A percentile compares a stretch with the other conserved stretches of the same genome.
These are phyloP conservation scores for Tokudaia tokunoshimensis DNA, from an alignment of 2,797 vertebrate species.

Conservation along the genomic window DNA sequence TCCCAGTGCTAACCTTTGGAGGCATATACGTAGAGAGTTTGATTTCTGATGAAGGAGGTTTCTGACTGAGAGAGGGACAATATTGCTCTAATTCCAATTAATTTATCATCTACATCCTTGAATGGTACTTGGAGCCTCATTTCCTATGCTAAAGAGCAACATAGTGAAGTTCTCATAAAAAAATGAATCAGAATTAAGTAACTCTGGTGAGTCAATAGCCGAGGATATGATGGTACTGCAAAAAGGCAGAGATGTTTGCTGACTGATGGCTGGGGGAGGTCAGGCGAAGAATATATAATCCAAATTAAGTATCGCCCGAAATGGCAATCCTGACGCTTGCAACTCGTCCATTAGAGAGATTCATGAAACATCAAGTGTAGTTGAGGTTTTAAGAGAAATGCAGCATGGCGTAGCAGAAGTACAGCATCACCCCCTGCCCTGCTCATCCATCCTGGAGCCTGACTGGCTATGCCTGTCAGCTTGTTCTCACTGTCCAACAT, in stretches of 20 bases:
- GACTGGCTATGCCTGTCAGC: neutral
- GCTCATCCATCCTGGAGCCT: neutral
- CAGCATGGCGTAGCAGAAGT: fast-evolving
- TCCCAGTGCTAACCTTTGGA: neutral
- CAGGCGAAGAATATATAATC: neutral
- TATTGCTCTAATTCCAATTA: neutral
- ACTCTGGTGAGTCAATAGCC: conserved; percentile 47
- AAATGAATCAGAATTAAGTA: conserved; percentile 61
- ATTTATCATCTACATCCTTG: conserved; percentile 4
- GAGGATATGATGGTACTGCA: neutral
- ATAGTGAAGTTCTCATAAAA: conserved; percentile 3
- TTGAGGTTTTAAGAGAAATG: neutral
- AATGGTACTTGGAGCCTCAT: conserved; percentile 13
- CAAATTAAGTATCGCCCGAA: conserved; percentile 11
- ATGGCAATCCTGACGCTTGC: neutral
- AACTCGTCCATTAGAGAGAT: neutral
- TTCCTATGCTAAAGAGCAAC: conserved; percentile 27
- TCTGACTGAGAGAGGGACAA: neutral
- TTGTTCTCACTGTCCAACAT: neutral
- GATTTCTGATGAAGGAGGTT: conserved; percentile 28
- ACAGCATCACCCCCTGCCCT: neutral
- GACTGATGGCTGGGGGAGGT: neutral
- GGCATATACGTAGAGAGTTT: neutral
- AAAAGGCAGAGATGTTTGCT: conserved; percentile 17
- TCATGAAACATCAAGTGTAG: neutral